These are phyloP conservation scores for Megalops atlanticus DNA, from an alignment of 2,113 vertebrate species.

Conservation along the genomic window DNA sequence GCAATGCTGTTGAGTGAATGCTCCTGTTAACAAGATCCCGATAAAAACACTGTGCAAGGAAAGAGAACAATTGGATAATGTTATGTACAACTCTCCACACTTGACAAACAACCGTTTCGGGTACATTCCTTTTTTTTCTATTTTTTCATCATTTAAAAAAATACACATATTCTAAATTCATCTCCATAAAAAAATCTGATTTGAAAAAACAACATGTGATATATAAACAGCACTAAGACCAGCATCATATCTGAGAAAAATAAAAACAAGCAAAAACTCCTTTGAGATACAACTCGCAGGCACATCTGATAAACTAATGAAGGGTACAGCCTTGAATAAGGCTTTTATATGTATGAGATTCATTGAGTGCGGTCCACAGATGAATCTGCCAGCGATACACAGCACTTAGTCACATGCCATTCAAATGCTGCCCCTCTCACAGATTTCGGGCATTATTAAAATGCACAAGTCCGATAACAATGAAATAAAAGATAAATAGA, in stretches of 20 bases:
- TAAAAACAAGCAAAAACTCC: not conserved
- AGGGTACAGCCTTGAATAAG: constrained; percentile 24
- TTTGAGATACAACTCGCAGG: constrained; percentile 29
- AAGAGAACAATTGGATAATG: not conserved
- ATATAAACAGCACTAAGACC: not conserved
- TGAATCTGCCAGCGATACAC: not conserved
- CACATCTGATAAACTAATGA: constrained; percentile 20
- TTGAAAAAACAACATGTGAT: not conserved
- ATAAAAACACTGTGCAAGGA: constrained; percentile 1
- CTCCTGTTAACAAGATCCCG: too few species aligned
- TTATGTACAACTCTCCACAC: not conserved
- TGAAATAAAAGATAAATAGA: constrained; percentile 3
- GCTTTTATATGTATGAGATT: constrained; percentile 28
- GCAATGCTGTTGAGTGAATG: not conserved
- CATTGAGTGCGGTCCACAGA: not conserved
- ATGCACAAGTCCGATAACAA: not conserved
- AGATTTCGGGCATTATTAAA: not conserved
- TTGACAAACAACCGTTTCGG: not conserved
- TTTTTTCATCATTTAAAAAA: not conserved
- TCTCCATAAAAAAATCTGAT: too few species aligned
- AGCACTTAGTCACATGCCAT: not conserved
- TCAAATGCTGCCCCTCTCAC: not conserved
- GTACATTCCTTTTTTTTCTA: not conserved
- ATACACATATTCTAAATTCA: too few species aligned
- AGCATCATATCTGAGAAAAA: not conserved